Conservation (phyloP, 2,888 invertebrate genomes). For the Osedax frankpressi region DNA sequence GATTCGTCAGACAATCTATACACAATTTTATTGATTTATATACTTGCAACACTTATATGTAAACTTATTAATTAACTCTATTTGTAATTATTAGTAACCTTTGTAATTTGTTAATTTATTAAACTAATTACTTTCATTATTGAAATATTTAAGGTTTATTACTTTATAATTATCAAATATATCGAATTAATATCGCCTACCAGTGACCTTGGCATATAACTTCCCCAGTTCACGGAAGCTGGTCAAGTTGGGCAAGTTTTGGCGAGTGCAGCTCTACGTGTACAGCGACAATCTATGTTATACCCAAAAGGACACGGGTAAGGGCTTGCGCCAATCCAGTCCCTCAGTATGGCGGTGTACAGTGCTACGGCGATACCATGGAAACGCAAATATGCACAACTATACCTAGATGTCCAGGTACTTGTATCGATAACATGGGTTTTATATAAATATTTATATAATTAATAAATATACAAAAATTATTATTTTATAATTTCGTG, state of each 20-base stretch:
- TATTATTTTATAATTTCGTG: too few species aligned
- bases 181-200: background rate
- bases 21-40: too few species aligned
- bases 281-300: background rate
- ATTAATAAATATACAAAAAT: background rate
- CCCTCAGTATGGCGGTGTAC: background rate
- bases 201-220: background rate
- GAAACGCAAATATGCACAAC: background rate
- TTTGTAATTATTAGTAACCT: too few species aligned
- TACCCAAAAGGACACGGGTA: background rate
- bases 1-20: too few species aligned
- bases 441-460: background rate
- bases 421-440: background rate
- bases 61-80: too few species aligned
- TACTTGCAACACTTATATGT: too few species aligned
- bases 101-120: too few species aligned
- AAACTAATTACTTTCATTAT: too few species aligned
- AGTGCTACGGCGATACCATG: background rate
- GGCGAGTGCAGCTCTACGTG: conserved; percentile 8
- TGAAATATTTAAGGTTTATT: too few species aligned
- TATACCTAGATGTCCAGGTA: background rate
- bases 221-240: background rate
- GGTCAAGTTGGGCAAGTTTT: conserved; percentile 1
- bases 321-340: conserved; percentile 3
- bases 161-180: too few species aligned